These are phyloP conservation scores for Burhinus bistriatus DNA, from an alignment of 2,113 vertebrate species.

Conservation along the genomic window DNA sequence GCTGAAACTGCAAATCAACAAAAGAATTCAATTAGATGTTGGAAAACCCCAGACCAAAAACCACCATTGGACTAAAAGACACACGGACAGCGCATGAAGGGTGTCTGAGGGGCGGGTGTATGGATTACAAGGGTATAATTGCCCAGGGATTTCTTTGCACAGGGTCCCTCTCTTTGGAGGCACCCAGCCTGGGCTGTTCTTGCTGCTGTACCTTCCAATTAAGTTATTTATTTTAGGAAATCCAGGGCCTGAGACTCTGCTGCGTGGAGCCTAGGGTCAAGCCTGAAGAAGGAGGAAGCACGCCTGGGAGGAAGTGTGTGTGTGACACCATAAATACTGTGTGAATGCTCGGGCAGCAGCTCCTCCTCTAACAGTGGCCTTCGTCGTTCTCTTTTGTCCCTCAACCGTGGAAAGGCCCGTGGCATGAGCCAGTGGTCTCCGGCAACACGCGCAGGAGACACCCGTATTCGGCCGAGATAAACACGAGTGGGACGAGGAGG, in stretches of 20 bases:
- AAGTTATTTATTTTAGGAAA: not conserved
- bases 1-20: not conserved
- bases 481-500: fast-evolving
- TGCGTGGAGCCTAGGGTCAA: not conserved
- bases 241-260: not conserved
- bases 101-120: not conserved
- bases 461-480: fast-evolving
- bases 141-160: not conserved
- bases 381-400: too few relatives aligned
- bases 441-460: fast-evolving
- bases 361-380: not conserved
- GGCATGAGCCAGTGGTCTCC: fast-evolving
- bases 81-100: not conserved
- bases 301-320: too few relatives aligned
- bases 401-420: not conserved
- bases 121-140: not conserved
- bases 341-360: not conserved
- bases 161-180: not conserved
- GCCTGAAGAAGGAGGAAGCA: not conserved
- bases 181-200: not conserved
- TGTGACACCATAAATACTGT: too few relatives aligned
- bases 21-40: not conserved
- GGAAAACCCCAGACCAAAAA: not conserved
- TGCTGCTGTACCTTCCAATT: not conserved
- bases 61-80: not conserved